A percentile compares a stretch with the other conserved stretches of the same genome.
Evolutionary conservation across 2,888 invertebrate species (phyloP).

Genomic region (Chelonus formosanus): DNA sequence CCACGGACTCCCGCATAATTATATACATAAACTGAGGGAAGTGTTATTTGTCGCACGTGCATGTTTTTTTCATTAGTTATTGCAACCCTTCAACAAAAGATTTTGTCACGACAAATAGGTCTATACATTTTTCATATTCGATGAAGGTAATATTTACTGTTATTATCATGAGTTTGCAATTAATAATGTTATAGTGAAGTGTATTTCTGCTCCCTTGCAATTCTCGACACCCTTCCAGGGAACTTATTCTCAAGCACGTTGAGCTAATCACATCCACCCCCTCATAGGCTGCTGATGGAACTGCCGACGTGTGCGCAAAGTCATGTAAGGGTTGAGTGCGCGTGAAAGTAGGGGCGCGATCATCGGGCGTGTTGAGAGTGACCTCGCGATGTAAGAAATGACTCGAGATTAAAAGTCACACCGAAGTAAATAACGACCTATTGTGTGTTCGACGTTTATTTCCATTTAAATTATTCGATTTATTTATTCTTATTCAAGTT

Average conservation of each 20-base stretch:
- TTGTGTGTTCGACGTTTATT: neutral
- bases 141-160: no score
- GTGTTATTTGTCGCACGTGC: slow-evolving; percentile 40
- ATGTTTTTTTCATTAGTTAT: slow-evolving; percentile 31
- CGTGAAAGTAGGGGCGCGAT: slow-evolving; percentile 22
- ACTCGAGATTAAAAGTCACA: slow-evolving; percentile 29
- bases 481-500: neutral
- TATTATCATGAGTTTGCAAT: no score
- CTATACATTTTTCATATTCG: slow-evolving; percentile 1
- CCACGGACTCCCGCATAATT: slow-evolving; percentile 3
- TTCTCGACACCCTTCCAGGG: neutral
- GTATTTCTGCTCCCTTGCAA: slow-evolving; percentile 1
- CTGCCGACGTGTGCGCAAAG: slow-evolving; percentile 13
- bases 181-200: no score
- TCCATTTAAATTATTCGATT: neutral
- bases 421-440: slow-evolving; percentile 6
- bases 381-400: slow-evolving; percentile 28
- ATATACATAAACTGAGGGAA: slow-evolving; percentile 19
- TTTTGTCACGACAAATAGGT: slow-evolving; percentile 18
- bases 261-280: slow-evolving; percentile 31
- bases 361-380: slow-evolving; percentile 26
- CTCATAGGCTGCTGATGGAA: slow-evolving; percentile 23
- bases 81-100: slow-evolving; percentile 31
- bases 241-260: slow-evolving; percentile 43
- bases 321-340: slow-evolving; percentile 16